A percentile compares a stretch with the other conserved stretches of the same genome.
Evolutionary conservation across 2,888 invertebrate genomes (phyloP).

Genomic region (Lymantria dispar): DNA sequence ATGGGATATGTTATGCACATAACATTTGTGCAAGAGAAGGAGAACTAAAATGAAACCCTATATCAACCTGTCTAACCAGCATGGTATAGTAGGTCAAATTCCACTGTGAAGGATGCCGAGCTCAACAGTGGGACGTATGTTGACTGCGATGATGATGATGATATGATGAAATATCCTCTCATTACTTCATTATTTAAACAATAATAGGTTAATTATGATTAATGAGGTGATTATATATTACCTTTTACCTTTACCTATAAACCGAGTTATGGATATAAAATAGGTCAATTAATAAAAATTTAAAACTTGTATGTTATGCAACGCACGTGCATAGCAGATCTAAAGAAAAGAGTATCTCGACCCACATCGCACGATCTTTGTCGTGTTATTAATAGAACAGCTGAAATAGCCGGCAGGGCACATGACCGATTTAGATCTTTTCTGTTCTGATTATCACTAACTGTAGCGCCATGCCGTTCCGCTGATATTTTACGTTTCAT

Average conservation of each 20-base stretch:
- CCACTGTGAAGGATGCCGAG: too few relatives aligned
- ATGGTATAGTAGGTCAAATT: too few relatives aligned
- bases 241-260: neutral
- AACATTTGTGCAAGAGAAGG: too few relatives aligned
- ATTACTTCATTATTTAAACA: neutral
- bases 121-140: too few relatives aligned
- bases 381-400: slow-evolving; percentile 55
- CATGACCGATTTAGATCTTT: slow-evolving; percentile 59
- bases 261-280: neutral
- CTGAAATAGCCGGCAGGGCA: slow-evolving; percentile 72
- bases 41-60: too few relatives aligned
- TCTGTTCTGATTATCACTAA: slow-evolving; percentile 47
- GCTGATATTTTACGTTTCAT: slow-evolving; percentile 10
- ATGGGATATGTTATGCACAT: too few relatives aligned
- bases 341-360: slow-evolving; percentile 60
- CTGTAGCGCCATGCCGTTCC: slow-evolving; percentile 34
- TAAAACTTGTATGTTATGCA: slow-evolving; percentile 36
- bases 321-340: slow-evolving; percentile 35
- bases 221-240: too few relatives aligned
- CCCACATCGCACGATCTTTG: slow-evolving; percentile 67
- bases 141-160: too few relatives aligned
- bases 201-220: neutral
- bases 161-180: too few relatives aligned
- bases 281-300: neutral
- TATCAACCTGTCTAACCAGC: too few relatives aligned